Evolutionary conservation across 2,888 invertebrate species (phyloP).

Genomic region (Melitaea athalia): DNA sequence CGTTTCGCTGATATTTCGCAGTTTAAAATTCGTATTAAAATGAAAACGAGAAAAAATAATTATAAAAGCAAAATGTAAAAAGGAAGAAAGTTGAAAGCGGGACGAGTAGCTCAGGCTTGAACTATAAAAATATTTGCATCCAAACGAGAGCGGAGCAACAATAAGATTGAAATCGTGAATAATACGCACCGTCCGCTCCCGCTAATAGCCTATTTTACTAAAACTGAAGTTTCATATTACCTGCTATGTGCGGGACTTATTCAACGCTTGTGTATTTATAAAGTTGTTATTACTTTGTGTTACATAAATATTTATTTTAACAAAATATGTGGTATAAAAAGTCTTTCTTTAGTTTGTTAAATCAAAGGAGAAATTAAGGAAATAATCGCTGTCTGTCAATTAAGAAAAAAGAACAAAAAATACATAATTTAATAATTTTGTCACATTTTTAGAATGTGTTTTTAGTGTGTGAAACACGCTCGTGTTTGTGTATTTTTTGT

Average conservation of each 20-base stretch:
- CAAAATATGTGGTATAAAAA: too few species aligned
- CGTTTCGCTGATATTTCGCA: not conserved
- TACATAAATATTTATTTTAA: too few species aligned
- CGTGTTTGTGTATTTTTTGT: too few species aligned
- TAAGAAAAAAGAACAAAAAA: too few species aligned
- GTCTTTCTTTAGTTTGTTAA: too few species aligned
- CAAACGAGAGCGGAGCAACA: constrained; percentile 70
- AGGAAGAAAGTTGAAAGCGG: constrained; percentile 45
- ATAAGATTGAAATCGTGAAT: constrained; percentile 72
- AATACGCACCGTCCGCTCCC: constrained; percentile 30
- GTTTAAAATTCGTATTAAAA: constrained; percentile 30
- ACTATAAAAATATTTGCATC: constrained; percentile 73
- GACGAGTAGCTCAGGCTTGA: constrained; percentile 23
- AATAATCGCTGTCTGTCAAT: too few species aligned
- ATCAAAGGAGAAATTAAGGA: too few species aligned
- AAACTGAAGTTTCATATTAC: constrained; percentile 19
- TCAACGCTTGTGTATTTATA: constrained; percentile 7
- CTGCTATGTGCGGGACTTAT: constrained; percentile 14
- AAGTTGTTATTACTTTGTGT: too few species aligned
- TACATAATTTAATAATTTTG: too few species aligned
- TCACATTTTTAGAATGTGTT: too few species aligned
- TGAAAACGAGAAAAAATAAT: constrained; percentile 23
- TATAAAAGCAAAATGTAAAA: constrained; percentile 28
- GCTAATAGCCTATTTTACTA: constrained; percentile 23
- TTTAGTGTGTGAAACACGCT: too few species aligned